Evolutionary conservation across 2,888 invertebrate genomes (phyloP), one percentile per base, ranked within the genome.

Genomic region (Philhelius pedissequus): DNA sequence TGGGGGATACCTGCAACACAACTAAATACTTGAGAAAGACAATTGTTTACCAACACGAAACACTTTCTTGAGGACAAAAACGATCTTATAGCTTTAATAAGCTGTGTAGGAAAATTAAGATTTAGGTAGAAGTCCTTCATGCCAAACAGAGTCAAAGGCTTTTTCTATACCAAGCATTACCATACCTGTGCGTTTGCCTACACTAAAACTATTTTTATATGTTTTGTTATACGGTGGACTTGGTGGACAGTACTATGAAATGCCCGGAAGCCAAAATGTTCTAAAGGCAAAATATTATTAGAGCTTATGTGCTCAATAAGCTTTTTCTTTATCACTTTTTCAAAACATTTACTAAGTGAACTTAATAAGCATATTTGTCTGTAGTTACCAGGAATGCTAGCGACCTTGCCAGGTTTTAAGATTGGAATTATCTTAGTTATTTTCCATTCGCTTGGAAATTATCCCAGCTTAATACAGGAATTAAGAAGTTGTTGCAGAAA

Each of bases 161-260:
- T n/a, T n/a, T n/a, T n/a, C n/a, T n/a, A n/a, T n/a, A n/a, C 9
- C 32, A 0, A 91, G 75, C 8, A 89, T 77, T 1, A 88, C 76
- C 20, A 88, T 86, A 7, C 87, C 88, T 4, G 88, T 88, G n/a
- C 45, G 45, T 15, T 27, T 71, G 2, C 70, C 35, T 20, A 3
- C 4, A 2, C 3, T 1, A 22, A 56, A 48, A n/a, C 58, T 70
- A 4, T n/a, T 48, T 58, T 48, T 11, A 48, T 48, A 11, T 48
- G 48, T 3, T 20, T 48, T 4, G 25, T 25, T 25, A 25, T 25
- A 25, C 25, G 25, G n/a, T n/a, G n/a, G n/a, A n/a, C n/a, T n/a
- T n/a, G n/a, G n/a, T n/a, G n/a, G n/a, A n/a, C n/a, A n/a, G n/a
- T n/a, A n/a, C n/a, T n/a, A n/a, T n/a, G n/a, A n/a, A n/a, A n/a